Evolutionary conservation across 2,113 vertebrate species (phyloP).

Genomic region (Gulo gulo): DNA sequence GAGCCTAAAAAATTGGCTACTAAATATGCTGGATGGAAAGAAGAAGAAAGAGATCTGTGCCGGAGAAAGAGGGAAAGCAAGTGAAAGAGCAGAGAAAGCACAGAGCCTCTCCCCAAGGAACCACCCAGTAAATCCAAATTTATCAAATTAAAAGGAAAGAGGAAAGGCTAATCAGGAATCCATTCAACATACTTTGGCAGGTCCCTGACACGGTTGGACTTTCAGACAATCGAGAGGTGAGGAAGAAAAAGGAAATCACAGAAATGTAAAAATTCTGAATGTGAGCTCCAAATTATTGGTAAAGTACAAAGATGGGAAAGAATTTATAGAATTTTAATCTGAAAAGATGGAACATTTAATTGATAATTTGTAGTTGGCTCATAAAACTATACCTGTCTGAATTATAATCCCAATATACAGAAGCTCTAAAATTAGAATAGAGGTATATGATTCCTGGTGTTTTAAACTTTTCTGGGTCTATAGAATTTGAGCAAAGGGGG

Average conservation of each 20-base stretch:
- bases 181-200: not conserved
- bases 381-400: slow-evolving; percentile 14
- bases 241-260: not conserved
- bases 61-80: not conserved
- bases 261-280: slow-evolving; percentile 4
- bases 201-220: not conserved
- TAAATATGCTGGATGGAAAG: not conserved
- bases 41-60: not conserved
- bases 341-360: slow-evolving; percentile 38
- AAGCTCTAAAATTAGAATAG: not conserved
- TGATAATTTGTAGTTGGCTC: not conserved
- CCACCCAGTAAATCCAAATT: not conserved
- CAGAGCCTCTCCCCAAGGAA: not conserved
- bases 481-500: slow-evolving; percentile 27
- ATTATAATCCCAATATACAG: not conserved
- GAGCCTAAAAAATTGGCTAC: not conserved
- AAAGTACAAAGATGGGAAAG: not conserved
- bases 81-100: not conserved
- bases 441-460: not conserved
- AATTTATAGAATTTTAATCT: not conserved
- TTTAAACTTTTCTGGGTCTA: slow-evolving; percentile 13
- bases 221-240: not conserved
- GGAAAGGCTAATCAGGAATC: not conserved
- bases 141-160: not conserved
- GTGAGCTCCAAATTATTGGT: slow-evolving; percentile 8